Conservation (phyloP, 1,140 invertebrate species). For the Chlorops oryzae region DNA sequence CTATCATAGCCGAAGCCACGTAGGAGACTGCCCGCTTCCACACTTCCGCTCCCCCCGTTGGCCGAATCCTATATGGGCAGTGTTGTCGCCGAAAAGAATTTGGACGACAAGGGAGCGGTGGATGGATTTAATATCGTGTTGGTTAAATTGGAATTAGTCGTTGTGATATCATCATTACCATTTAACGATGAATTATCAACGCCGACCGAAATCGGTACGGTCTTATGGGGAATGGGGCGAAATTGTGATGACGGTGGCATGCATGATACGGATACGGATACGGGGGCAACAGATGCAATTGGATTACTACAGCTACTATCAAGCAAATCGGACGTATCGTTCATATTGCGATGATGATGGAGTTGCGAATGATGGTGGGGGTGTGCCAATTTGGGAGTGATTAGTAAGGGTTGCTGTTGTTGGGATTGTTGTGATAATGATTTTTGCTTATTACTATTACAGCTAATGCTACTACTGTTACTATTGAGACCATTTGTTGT, state of each 20-base stretch:
- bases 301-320: constrained; percentile 35
- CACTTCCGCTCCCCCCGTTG: constrained; percentile 42
- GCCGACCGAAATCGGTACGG: constrained; percentile 14
- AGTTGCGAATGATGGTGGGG: constrained; percentile 10
- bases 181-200: too few relatives aligned
- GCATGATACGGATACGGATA: constrained; percentile 27
- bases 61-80: constrained; percentile 48
- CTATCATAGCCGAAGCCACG: constrained; percentile 39
- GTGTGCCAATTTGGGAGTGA: constrained; percentile 3
- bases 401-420: constrained; percentile 12
- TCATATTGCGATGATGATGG: too few relatives aligned
- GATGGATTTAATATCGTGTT: constrained; percentile 35
- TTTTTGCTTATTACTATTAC: constrained; percentile 14
- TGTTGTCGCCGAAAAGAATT: constrained; percentile 45
- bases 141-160: too few relatives aligned
- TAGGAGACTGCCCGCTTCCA: constrained; percentile 18
- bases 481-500: constrained; percentile 22
- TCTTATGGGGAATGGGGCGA: constrained; percentile 46
- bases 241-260: constrained; percentile 47
- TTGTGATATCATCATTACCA: too few relatives aligned
- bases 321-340: constrained; percentile 34
- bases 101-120: constrained; percentile 43
- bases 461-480: constrained; percentile 22
- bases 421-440: constrained; percentile 36
- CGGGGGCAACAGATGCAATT: constrained; percentile 37